Evolutionary conservation across 2,113 vertebrate species (phyloP).

Genomic region (Plectropomus leopardus): DNA sequence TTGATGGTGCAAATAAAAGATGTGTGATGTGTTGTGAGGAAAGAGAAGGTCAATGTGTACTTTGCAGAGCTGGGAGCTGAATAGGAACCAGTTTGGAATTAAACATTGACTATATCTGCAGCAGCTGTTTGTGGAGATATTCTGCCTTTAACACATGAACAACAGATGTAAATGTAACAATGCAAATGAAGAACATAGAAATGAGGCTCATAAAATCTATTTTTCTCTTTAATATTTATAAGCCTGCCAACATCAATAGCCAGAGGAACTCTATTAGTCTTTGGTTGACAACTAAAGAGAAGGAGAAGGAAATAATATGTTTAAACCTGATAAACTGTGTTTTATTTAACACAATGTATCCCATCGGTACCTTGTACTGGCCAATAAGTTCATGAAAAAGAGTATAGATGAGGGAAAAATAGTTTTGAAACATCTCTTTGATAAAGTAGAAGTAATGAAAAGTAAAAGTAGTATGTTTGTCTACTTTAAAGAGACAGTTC

Average conservation of each 20-base stretch:
- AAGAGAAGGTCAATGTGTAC: constrained; percentile 7
- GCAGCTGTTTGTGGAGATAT: neutral
- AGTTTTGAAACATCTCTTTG: too few relatives aligned
- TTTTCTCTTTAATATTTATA: neutral
- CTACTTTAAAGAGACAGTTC: too few relatives aligned
- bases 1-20: constrained; percentile 30
- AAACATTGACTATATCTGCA: neutral
- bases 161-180: accelerated
- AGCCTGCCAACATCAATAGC: neutral
- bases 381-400: too few relatives aligned
- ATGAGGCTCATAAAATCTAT: neutral
- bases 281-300: neutral
- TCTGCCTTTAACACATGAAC: neutral
- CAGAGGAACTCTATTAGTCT: neutral
- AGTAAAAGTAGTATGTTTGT: too few relatives aligned
- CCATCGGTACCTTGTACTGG: too few relatives aligned
- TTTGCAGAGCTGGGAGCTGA: constrained; percentile 2
- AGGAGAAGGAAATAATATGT: too few relatives aligned
- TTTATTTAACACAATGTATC: too few relatives aligned
- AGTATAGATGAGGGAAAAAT: too few relatives aligned
- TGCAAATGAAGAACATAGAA: neutral
- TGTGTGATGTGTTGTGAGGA: constrained; percentile 12
- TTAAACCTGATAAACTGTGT: too few relatives aligned
- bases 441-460: too few relatives aligned
- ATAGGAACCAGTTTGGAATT: neutral